A percentile compares a stretch with the other conserved stretches of the same genome.
Conservation (phyloP, 2,888 invertebrate genomes). For the Merodon equestris region DNA sequence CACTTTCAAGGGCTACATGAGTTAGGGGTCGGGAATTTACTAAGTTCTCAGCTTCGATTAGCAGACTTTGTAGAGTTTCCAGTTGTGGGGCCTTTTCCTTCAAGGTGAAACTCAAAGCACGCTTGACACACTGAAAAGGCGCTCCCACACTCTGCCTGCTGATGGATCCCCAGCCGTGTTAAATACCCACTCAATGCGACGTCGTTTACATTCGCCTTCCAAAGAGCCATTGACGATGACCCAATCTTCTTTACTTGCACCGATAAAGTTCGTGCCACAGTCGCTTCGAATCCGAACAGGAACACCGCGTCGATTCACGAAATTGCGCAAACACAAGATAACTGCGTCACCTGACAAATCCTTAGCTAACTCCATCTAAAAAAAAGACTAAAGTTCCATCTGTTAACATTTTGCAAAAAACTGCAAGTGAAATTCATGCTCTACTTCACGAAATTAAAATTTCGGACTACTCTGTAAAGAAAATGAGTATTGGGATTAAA, state of each 20-base stretch:
- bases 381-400: no score
- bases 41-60: constrained; percentile 60
- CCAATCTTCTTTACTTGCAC: constrained; percentile 33
- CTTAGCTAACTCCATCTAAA: no score
- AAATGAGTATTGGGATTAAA: no score
- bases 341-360: constrained; percentile 50
- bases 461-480: not conserved
- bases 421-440: no score
- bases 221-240: constrained; percentile 19
- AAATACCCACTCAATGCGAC: constrained; percentile 59
- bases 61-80: constrained; percentile 48
- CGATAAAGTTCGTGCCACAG: constrained; percentile 33
- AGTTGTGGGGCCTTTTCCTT: constrained; percentile 52
- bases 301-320: constrained; percentile 48
- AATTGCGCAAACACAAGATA: constrained; percentile 41
- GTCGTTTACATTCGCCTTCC: constrained; percentile 20
- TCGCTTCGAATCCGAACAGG: constrained; percentile 35
- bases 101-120: constrained; percentile 44
- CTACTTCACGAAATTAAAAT: not conserved
- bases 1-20: constrained; percentile 15
- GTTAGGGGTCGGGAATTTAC: constrained; percentile 58
- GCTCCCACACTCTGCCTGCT: constrained; percentile 62
- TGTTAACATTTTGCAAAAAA: no score
- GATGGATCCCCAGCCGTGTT: constrained; percentile 53
- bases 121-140: constrained; percentile 48